Base-by-base conservation (phyloP, 2,888 invertebrate species). In the Linnaemya tessellans region DNA sequence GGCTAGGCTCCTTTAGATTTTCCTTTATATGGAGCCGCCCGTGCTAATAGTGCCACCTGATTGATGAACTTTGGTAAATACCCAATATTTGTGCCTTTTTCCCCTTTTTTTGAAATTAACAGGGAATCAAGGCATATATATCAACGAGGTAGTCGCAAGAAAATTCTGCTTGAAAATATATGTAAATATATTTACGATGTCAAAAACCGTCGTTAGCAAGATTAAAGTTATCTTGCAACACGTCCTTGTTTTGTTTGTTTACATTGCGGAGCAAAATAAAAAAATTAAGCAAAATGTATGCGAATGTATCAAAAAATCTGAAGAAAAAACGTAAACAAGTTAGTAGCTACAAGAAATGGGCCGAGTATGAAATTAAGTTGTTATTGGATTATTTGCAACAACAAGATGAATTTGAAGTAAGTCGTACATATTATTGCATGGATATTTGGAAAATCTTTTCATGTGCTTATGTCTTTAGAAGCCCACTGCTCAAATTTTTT, bases 401-500 rank as follows among this genome's bases (percentile, higher is more conserved):
- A 1, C 35, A 74, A 49, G 0, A 20, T 10, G 73, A 62, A 38
- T 38, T 73, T 73, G 71, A 73, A 46, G 71, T 73, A 38, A 38
- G 54, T 41, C 22, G 11, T 67, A 7, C 13, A 51, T 67, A n/a
- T 13, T 68, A 1, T 15, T 38, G 7, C 5, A 30, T 30, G 0
- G 25, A n/a, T 15, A 11, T n/a, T n/a, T n/a, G n/a, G 11, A 11
- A 25, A n/a, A 18, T 35, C 9, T n/a, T 15, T 13, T 54, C 13
- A 9, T 60, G 1, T 35, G 0, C 15, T 25, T n/a, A 35, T 8
- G 0, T 5, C 51, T 25, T 22, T 2, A 70, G 70, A 70, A 70
- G 11, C 70, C 70, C 11, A 70, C 70, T 22, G 70, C 70, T 22
- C 70, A 70, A 56, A n/a, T 70, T 38, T 70, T 70, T 41, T 70